Evolutionary conservation across 2,113 vertebrate genomes (phyloP), one percentile per base, ranked within the genome.

Genomic region (Ophthalmolycus amberensis): DNA sequence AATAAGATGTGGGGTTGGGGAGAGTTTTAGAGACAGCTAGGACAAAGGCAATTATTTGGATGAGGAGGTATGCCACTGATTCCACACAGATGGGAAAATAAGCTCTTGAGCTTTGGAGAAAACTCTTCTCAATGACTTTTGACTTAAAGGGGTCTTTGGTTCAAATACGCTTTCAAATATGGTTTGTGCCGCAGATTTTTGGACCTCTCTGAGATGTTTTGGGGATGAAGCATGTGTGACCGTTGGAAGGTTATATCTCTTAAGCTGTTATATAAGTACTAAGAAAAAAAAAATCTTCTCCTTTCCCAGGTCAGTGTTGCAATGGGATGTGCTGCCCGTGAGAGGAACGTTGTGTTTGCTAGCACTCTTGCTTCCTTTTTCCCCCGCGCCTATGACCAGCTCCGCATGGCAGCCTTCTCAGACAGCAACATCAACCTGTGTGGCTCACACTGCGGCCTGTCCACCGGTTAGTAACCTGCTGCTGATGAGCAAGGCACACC

Each of bases 401-500:
- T 99, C 27, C 96, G 97, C 75, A 98, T 97, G 96, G 98, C 97
- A 0, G 97, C 97, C 84, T 97, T 99, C 90, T 98, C 97, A 0
- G 97, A 98, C 59, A 98, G 98, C 92, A 98, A 96, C 94, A 94
- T 99, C 92, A 99, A 98, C 82, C 94, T 99, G 69, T 97, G 96
- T 3, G 98, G 97, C 78, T 98, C 97, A 0, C 97, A 99, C 93
- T 99, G 97, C 0, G 97, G 98, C 0, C 94, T 99, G n/a, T 99
- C 98, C 78, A 97, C 96, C 0, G 97, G 98, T 99, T 90, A 96
- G 97, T 92, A 27, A 7, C 54, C 11, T 12, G n/a, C 29, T 27
- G 62, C 18, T 10, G 18, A 64, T 59, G 20, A 77, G n/a, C 40
- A 25, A 38, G 6, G 29, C 32, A 29, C 48, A 8, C 63, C 27